Base-by-base conservation (phyloP, 2,797 vertebrate species). In the Iguana delicatissima region DNA sequence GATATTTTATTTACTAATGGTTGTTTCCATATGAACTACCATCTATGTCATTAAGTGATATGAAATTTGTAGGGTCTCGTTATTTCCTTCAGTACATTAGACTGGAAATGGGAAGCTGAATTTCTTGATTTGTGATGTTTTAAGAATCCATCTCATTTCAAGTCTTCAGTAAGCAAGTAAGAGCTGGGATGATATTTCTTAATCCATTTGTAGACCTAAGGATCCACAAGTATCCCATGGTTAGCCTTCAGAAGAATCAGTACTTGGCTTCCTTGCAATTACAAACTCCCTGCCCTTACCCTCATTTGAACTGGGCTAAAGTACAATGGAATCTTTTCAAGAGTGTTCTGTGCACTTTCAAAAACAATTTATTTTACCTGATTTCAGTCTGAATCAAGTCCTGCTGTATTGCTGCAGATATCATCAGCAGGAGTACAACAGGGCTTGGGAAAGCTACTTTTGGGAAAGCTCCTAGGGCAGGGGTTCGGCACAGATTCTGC, bases 131-230 rank as follows among this genome's bases (percentile, higher is more conserved):
- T 90, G 92, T 8, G 0, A 84, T 90, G 74, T 93, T 76, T 82
- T 89, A 73, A 91, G 88, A 80, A 89, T 86, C 93, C 93, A 96
- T 93, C 90, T 93, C 91, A 93, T 91, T 77, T 26, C 92, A 95
- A 86, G 74, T 90, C 84, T 85, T 89, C 93, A 94, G 92, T 80
- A 90, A 90, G 95, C 96, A 94, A 80, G 89, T n/a, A 94, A 94
- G 81, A 67, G 50, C 16, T 46, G 83, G 57, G 79, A 72, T 73
- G 96, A 80, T 79, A 50, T 29, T 13, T 24, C 6, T 46, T 0
- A 24, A 35, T 35, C 32, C 57, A 24, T 80, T 62, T 67, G 79
- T 32, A 50, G 29, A 50, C 22, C 20, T 29, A 32, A 29, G 13
- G 38, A 46, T 3, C 57, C 9, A 77, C 50, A 67, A 85, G 83